Conservation (phyloP, 2,888 invertebrate genomes). For the Ectemnius lituratus region DNA sequence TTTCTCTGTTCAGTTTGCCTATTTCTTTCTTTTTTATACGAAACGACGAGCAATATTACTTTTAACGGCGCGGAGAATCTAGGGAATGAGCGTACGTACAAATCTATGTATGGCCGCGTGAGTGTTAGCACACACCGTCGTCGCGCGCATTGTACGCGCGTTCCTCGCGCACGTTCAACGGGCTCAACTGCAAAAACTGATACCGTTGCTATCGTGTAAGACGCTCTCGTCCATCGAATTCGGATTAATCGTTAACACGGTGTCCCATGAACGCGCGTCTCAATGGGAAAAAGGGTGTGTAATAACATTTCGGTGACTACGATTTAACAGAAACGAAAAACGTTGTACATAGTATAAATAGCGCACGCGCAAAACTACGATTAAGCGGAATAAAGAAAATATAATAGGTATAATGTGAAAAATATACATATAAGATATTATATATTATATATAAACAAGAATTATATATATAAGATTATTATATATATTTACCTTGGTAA, state of each 20-base stretch:
- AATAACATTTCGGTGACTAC: slow-evolving; percentile 63
- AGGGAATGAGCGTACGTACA: slow-evolving; percentile 34
- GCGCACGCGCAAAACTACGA: slow-evolving; percentile 63
- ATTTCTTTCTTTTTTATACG: slow-evolving; percentile 55
- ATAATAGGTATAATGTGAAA: slow-evolving; percentile 75
- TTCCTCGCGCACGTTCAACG: slow-evolving; percentile 16
- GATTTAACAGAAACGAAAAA: slow-evolving; percentile 34
- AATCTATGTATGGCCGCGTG: slow-evolving; percentile 42
- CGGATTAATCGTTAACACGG: slow-evolving; percentile 3
- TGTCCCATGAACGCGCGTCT: background rate
- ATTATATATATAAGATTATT: slow-evolving; percentile 63
- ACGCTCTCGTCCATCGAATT: background rate
- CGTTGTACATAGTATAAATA: slow-evolving; percentile 77
- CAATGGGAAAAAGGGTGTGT: slow-evolving; percentile 20
- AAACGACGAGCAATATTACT: slow-evolving; percentile 70
- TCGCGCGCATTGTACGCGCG: slow-evolving; percentile 7
- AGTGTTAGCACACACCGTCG: slow-evolving; percentile 31
- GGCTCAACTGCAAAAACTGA: background rate
- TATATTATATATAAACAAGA: slow-evolving; percentile 70
- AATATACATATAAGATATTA: slow-evolving; percentile 77
- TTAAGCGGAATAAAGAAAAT: slow-evolving; percentile 69
- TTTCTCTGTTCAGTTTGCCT: slow-evolving; percentile 27
- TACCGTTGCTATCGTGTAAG: background rate
- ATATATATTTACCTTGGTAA: slow-evolving; percentile 76
- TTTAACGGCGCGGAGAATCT: slow-evolving; percentile 52